phyloP scores from a whole-genome alignment of 2,113 vertebrate species.

The Pimephales promelas region DNA sequence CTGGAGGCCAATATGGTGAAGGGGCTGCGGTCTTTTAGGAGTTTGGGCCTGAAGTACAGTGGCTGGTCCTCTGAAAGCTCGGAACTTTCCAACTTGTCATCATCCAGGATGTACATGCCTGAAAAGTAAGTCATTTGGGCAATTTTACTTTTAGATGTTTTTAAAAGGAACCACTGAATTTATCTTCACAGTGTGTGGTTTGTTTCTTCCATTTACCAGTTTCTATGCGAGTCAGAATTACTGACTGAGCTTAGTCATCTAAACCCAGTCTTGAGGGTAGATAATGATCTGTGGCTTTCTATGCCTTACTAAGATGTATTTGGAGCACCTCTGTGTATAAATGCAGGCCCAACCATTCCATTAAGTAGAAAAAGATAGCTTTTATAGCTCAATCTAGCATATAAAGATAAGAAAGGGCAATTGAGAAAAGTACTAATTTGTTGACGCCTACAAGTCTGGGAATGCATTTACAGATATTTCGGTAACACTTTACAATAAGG shows the following conservation, averaged over 20 bases:
- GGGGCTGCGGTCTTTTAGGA: conserved; percentile 91
- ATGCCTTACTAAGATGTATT: too few species aligned
- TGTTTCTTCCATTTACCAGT: not conserved
- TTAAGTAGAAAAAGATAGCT: not conserved
- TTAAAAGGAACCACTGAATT: not conserved
- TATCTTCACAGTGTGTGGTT: not conserved
- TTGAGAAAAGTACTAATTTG: not conserved
- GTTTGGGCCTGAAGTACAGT: conserved; percentile 85
- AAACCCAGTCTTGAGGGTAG: not conserved
- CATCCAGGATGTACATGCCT: conserved; percentile 97
- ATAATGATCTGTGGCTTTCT: not conserved
- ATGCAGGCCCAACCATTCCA: not conserved
- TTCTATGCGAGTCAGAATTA: not conserved
- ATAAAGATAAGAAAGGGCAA: not conserved
- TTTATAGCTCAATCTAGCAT: not conserved
- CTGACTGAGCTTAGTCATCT: not conserved
- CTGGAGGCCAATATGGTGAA: conserved; percentile 92
- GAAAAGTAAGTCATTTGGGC: conserved; percentile 31
- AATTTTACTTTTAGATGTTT: not conserved
- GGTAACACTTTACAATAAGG: too few species aligned
- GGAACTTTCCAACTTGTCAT: conserved; percentile 86
- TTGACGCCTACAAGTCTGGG: not conserved
- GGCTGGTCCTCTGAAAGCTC: conserved; percentile 87
- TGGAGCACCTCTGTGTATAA: not conserved
- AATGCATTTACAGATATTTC: not conserved